Base-by-base conservation (phyloP, 2,888 invertebrate species). In the Glaucopsyche alexis region DNA sequence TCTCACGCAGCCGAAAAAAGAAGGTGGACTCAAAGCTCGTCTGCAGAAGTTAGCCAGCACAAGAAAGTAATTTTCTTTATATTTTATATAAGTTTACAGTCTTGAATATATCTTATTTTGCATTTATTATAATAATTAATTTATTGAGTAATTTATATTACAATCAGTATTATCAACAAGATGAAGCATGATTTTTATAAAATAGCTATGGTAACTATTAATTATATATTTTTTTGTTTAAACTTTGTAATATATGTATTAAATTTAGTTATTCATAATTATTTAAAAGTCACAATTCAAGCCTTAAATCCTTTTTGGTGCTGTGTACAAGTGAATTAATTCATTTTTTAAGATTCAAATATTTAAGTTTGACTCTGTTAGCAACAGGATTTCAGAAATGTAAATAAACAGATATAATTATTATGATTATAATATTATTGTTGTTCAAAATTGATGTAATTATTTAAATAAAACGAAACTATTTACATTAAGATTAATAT, bases 11-110 rank as follows among this genome's bases (percentile, higher is more conserved):
- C 94, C 94, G 75, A 94, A 94, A 82, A 93, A 94, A 79, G 95
- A 95, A 80, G 95, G 94, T 65, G 95, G 95, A 52, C 86, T 95
- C 65, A 96, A 95, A 82, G 94, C 95, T 7, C 94, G 95, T 77
- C 85, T 95, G 40, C 94, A 94, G 80, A 95, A 94, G 83, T 81
- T 95, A 76, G 89, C 91, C n/a, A 87, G 81, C 79, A 82, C 86
- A 72, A 86, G 83, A 75, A 91, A 90, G 82, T 83, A 78, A 77
- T 74, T 67, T 66, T 50, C 11, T 38, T 11, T 16, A 55, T n/a
- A 65, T 55, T 47, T 19, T 47, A 29, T 69, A 47, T 69, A 42
- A 47, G 47, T 69, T 69, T 47, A 49, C 49, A 69, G 49, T 47
- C 29, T 47, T 47, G 13, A 47, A 69, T 47, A 29, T 29, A 49